Evolutionary conservation across 2,113 vertebrate species (phyloP).

Genomic region (Picathartes gymnocephalus): DNA sequence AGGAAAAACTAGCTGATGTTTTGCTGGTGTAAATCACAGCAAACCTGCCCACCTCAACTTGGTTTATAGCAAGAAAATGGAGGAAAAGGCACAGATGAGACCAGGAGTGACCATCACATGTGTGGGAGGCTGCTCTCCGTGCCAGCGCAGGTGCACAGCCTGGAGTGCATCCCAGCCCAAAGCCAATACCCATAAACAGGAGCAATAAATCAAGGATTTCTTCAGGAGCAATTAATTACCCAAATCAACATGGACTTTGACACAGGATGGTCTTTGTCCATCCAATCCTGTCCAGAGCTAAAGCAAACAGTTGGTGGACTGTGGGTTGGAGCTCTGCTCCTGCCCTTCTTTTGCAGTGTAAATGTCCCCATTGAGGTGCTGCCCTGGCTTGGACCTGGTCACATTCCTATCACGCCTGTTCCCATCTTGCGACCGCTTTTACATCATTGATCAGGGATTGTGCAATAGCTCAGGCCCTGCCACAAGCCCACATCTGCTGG

Average conservation of each 20-base stretch:
- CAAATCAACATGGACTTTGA: background rate
- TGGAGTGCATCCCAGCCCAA: background rate
- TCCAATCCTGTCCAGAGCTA: background rate
- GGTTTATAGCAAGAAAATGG: background rate
- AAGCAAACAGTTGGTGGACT: background rate
- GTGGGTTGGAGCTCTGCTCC: background rate
- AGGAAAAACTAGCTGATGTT: background rate
- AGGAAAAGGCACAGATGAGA: background rate
- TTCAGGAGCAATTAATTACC: background rate
- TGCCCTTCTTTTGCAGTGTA: background rate
- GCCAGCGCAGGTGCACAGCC: background rate
- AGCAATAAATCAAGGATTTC: constrained; percentile 11
- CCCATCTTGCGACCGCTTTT: rapidly evolving
- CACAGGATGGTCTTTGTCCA: constrained; percentile 44
- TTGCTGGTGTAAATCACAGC: background rate
- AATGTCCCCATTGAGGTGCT: background rate
- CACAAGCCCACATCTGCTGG: background rate
- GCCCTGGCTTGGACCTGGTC: background rate
- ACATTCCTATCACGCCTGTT: background rate
- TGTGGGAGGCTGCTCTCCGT: background rate
- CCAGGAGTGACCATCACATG: rapidly evolving
- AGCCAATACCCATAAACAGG: background rate
- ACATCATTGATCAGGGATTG: background rate
- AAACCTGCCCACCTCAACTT: background rate
- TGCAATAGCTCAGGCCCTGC: background rate